Percentiles rank a stretch among this genome's conserved stretches.
Conservation (phyloP, 2,888 invertebrate species). For the Achlya flavicornis region DNA sequence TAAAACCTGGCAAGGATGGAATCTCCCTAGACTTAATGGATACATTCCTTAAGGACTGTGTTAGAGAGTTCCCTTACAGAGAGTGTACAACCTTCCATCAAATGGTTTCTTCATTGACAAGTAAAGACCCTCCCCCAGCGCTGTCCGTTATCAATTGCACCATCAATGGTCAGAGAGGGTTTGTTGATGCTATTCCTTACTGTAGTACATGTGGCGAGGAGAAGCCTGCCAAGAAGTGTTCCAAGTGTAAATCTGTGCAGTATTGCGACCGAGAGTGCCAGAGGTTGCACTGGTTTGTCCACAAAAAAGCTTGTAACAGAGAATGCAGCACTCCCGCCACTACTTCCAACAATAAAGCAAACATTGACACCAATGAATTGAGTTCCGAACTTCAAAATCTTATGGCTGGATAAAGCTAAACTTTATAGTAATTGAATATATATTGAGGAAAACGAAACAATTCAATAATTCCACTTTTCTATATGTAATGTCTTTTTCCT, state of each 20-base stretch:
- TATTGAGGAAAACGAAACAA: constrained; percentile 9
- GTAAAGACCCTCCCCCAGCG: constrained; percentile 89
- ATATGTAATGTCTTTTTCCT: constrained; percentile 18
- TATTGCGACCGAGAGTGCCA: constrained; percentile 98
- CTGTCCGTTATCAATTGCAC: constrained; percentile 89
- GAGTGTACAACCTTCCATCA: constrained; percentile 96
- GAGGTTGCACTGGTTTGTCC: constrained; percentile 95
- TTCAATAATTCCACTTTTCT: constrained; percentile 28
- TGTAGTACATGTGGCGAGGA: constrained; percentile 95
- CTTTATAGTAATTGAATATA: constrained; percentile 2
- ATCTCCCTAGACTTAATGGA: constrained; percentile 87
- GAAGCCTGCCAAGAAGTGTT: constrained; percentile 95
- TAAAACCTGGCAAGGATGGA: constrained; percentile 90
- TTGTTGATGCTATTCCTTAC: constrained; percentile 86
- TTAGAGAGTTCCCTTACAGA: constrained; percentile 94
- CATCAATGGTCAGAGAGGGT: constrained; percentile 94
- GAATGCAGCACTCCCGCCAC: constrained; percentile 74
- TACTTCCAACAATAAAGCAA: constrained; percentile 49
- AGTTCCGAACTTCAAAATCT: constrained; percentile 81
- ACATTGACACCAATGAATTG: constrained; percentile 76
- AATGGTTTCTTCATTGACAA: constrained; percentile 90
- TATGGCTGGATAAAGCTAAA: constrained; percentile 61
- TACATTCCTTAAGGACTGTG: constrained; percentile 91
- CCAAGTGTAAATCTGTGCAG: constrained; percentile 95
- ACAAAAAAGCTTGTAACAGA: constrained; percentile 92